phyloP scores from a whole-genome alignment of 2,113 vertebrate species.

The Gila orcuttii region DNA sequence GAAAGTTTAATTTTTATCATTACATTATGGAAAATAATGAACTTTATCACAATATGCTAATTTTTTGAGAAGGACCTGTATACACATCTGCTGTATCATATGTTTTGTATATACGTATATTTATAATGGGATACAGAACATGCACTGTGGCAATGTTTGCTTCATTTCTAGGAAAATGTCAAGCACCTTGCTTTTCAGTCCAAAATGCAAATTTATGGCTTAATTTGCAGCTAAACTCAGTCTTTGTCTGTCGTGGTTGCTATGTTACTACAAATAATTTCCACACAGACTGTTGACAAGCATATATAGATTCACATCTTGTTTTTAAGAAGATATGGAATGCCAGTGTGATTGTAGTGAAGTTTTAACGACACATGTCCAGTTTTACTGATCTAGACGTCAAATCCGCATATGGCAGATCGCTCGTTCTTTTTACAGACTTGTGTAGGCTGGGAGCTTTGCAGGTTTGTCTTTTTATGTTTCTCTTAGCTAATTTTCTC shows the following conservation, averaged over 20 bases:
- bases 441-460: conserved; percentile 2
- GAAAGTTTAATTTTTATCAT: no score
- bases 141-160: not conserved
- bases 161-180: conserved; percentile 41
- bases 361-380: not conserved
- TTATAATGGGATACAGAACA: not conserved
- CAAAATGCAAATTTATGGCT: conserved; percentile 16
- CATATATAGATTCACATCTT: conserved; percentile 3
- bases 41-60: no score
- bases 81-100: no score
- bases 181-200: not conserved
- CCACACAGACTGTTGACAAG: not conserved
- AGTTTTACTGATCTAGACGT: not conserved
- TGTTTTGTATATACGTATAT: not conserved
- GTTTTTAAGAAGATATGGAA: not conserved
- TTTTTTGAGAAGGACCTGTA: no score
- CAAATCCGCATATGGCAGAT: not conserved
- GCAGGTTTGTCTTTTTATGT: not conserved
- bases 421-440: not conserved
- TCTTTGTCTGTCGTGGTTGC: conserved; percentile 24
- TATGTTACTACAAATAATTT: conserved; percentile 14
- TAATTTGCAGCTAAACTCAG: conserved; percentile 15
- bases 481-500: not conserved
- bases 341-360: not conserved
- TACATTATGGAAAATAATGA: no score